A percentile compares a stretch with the other conserved stretches of the same genome.
Conservation (phyloP, 2,888 invertebrate genomes). For the Malacosoma neustria region DNA sequence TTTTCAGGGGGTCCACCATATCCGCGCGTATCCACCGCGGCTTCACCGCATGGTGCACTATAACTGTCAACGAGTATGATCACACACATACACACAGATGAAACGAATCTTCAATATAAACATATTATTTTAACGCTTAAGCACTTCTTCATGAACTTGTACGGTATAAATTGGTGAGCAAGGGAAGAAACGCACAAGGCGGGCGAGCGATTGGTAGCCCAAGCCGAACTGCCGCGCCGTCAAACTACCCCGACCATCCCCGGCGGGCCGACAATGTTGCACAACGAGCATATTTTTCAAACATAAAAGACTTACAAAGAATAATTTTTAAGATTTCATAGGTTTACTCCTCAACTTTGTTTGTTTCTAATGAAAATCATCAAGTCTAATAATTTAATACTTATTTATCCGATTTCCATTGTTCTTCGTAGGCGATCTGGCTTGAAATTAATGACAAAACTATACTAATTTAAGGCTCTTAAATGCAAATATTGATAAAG, state of each 20-base stretch:
- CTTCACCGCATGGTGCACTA: conserved; percentile 66
- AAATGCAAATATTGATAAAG: no score
- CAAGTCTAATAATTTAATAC: no score
- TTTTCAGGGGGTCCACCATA: conserved; percentile 89
- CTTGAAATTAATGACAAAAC: no score
- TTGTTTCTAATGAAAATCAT: no score
- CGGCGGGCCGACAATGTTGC: conserved; percentile 51
- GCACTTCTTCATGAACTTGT: conserved; percentile 28
- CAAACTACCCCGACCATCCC: conserved; percentile 46
- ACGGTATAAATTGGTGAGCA: conserved; percentile 21
- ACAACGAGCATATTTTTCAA: conserved; percentile 40
- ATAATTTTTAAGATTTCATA: conserved; percentile 10
- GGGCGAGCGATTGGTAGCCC: conserved; percentile 48
- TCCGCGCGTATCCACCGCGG: conserved; percentile 53
- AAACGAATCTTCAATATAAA: conserved; percentile 20
- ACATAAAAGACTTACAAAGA: conserved; percentile 29
- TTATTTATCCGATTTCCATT: no score
- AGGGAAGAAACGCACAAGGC: conserved; percentile 28
- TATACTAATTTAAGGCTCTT: no score
- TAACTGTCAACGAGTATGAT: conserved; percentile 35
- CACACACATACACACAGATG: conserved; percentile 26
- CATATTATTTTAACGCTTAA: conserved; percentile 33
- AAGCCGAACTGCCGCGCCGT: conserved; percentile 63
- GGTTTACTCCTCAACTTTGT: no score
- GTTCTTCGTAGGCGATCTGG: no score